Evolutionary conservation across 2,888 invertebrate species (phyloP).

Genomic region (Apamea anceps): DNA sequence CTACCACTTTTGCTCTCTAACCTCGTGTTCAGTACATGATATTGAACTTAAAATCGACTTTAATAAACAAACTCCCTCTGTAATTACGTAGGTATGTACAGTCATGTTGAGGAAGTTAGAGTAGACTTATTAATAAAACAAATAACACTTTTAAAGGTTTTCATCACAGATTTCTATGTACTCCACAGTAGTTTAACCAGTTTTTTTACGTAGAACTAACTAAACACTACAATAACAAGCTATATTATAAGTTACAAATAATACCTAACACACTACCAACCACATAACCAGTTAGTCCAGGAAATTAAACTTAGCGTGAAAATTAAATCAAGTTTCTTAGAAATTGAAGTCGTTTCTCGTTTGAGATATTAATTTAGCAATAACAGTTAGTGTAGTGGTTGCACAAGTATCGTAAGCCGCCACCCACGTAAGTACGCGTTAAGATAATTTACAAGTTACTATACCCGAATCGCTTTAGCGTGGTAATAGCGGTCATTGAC

Average conservation of each 20-base stretch:
- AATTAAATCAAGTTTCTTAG: conserved; percentile 44
- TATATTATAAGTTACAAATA: conserved; percentile 8
- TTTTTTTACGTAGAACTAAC: neutral
- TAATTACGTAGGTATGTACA: neutral
- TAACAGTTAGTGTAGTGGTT: conserved; percentile 46
- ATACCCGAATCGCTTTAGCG: neutral
- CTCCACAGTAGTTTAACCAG: neutral
- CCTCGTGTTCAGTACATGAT: neutral
- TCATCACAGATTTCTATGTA: neutral
- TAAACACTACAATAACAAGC: neutral
- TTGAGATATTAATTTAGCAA: conserved; percentile 63
- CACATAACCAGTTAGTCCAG: conserved; percentile 39
- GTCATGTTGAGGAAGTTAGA: neutral
- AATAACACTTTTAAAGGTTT: neutral
- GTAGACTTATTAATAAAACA: neutral
- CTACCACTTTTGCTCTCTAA: neutral
- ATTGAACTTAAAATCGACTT: neutral
- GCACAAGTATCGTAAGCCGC: conserved; percentile 49
- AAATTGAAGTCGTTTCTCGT: conserved; percentile 34
- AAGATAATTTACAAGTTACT: conserved; percentile 38
- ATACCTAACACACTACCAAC: neutral
- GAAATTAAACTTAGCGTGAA: conserved; percentile 55
- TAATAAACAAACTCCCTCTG: conserved; percentile 3
- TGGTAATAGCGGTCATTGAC: neutral
- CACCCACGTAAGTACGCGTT: conserved; percentile 50